Conservation (phyloP, 2,113 vertebrate genomes). For the Meleagris gallopavo region DNA sequence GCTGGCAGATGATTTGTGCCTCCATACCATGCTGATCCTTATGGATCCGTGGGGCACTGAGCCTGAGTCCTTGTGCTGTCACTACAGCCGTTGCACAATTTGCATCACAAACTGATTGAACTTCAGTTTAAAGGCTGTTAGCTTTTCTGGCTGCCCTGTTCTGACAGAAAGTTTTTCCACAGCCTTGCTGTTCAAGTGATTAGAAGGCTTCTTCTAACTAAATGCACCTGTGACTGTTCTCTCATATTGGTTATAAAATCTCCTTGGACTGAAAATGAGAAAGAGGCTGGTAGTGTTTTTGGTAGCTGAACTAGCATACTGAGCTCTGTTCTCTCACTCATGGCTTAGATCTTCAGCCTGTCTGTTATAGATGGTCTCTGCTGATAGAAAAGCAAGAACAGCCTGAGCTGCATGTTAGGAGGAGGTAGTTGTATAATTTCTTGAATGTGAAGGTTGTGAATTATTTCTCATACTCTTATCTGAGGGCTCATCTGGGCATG, state of each 20-base stretch:
- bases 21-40: background rate
- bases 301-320: background rate
- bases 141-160: background rate
- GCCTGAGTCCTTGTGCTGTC: background rate
- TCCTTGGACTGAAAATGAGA: background rate
- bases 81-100: background rate
- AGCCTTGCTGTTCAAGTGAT: background rate
- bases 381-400: constrained; percentile 7
- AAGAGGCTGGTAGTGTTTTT: background rate
- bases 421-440: constrained; percentile 47
- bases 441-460: background rate
- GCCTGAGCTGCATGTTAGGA: background rate
- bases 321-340: constrained; percentile 33
- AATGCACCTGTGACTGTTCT: fast-evolving
- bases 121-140: background rate
- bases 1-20: background rate
- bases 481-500: constrained; percentile 13
- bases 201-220: background rate
- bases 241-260: background rate
- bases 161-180: background rate
- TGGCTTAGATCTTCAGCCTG: background rate
- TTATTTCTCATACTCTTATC: constrained; percentile 17
- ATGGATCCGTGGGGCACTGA: background rate
- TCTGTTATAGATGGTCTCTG: constrained; percentile 45
- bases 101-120: fast-evolving